Conservation (phyloP, 2,113 vertebrate genomes). For the Alosa alosa region DNA sequence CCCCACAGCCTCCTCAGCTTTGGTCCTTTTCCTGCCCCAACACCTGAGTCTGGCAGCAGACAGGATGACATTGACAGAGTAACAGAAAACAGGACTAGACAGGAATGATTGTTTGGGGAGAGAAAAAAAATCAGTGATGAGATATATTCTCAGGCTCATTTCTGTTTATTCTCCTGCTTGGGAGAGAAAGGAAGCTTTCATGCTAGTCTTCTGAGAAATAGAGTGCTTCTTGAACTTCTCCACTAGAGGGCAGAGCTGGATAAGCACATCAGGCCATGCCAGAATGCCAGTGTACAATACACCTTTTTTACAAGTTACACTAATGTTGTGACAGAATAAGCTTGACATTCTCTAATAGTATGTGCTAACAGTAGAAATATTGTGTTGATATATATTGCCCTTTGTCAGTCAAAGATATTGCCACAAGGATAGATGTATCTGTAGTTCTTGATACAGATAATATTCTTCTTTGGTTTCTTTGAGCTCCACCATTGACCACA, state of each 20-base stretch:
- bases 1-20: not conserved
- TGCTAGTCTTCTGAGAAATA: not conserved
- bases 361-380: no score
- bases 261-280: not conserved
- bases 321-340: no score
- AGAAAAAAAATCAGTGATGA: not conserved
- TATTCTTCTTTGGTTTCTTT: not conserved
- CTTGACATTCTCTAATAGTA: no score
- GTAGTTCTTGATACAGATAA: not conserved
- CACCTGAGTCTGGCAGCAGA: conserved; percentile 1
- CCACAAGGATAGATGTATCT: no score
- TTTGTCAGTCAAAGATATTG: no score
- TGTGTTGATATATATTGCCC: no score
- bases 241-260: not conserved
- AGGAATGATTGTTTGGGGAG: not conserved
- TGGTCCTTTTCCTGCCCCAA: not conserved
- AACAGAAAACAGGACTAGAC: not conserved
- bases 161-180: not conserved
- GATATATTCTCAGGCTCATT: not conserved
- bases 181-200: not conserved
- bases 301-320: not conserved
- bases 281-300: not conserved
- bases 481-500: not conserved
- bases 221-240: not conserved
- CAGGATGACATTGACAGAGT: not conserved